Percentiles rank a stretch among this genome's conserved stretches.
These are phyloP conservation scores for Marmota flaviventris DNA, from an alignment of 2,113 vertebrate species.

Conservation along the genomic window DNA sequence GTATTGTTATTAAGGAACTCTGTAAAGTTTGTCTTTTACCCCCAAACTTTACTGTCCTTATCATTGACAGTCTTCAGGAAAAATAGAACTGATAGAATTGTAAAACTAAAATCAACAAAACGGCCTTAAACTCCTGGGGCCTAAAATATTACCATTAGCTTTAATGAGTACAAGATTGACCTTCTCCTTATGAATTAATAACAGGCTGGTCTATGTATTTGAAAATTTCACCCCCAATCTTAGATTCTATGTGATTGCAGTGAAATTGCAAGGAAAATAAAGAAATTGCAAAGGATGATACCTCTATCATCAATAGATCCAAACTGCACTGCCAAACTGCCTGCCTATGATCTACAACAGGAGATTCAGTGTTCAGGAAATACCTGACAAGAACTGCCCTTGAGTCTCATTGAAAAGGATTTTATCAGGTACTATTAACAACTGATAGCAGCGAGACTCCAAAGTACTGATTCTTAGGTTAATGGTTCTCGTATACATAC, in stretches of 20 bases:
- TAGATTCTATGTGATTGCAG: background rate
- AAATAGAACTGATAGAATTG: background rate
- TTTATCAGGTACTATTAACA: background rate
- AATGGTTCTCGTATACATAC: background rate
- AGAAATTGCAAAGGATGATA: background rate
- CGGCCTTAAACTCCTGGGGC: background rate
- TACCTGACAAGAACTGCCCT: background rate
- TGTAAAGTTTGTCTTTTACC: background rate
- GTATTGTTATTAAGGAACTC: background rate
- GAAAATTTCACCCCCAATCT: background rate
- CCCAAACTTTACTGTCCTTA: background rate
- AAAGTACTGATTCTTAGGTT: background rate
- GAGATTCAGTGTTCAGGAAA: background rate
- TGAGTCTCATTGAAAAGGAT: background rate
- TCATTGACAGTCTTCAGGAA: background rate
- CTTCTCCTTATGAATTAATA: background rate
- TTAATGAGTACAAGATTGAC: background rate
- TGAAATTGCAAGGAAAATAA: background rate
- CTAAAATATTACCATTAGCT: background rate
- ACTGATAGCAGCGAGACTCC: background rate
- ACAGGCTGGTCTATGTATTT: background rate
- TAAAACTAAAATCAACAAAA: constrained; percentile 22
- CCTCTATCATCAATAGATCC: background rate
- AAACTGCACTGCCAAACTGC: background rate
- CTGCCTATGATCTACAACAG: background rate